Percentiles rank a stretch among this genome's conserved stretches.
These are phyloP conservation scores for Nyctereutes procyonoides DNA, from an alignment of 2,113 vertebrate species.

Conservation along the genomic window DNA sequence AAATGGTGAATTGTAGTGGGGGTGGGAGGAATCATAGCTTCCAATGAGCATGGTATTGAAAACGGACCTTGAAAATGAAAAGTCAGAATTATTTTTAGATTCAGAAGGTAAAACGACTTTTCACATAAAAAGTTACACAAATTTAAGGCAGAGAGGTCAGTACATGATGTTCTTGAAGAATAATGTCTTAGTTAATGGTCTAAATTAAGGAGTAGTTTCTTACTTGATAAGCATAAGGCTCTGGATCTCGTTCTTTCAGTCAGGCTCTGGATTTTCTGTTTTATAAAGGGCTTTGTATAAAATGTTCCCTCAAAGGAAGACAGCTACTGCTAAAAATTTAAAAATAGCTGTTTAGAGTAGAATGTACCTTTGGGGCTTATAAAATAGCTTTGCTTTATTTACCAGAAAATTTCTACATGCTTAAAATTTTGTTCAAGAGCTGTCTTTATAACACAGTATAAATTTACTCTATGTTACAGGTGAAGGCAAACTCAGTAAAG, in stretches of 20 bases:
- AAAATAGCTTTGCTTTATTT: neutral
- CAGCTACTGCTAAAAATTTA: neutral
- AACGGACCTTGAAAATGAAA: neutral
- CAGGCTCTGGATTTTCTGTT: neutral
- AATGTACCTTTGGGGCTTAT: neutral
- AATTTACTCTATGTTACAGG: slow-evolving; percentile 84
- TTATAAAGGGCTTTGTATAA: neutral
- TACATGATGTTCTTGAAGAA: slow-evolving; percentile 2
- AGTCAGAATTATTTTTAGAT: neutral
- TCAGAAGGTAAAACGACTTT: slow-evolving; percentile 19
- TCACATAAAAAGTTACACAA: neutral
- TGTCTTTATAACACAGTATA: slow-evolving; percentile 33
- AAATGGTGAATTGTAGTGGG: neutral
- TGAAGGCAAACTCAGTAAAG: slow-evolving; percentile 99
- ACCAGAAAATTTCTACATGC: neutral
- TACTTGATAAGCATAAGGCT: neutral
- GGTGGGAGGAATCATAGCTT: neutral
- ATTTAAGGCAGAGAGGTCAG: neutral
- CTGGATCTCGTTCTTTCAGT: neutral
- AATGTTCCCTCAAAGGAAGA: neutral
- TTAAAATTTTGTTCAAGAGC: slow-evolving; percentile 30
- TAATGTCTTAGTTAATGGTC: neutral
- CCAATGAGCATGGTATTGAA: neutral
- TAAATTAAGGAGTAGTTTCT: neutral
- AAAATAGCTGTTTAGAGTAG: neutral